phyloP scores from a whole-genome alignment of 2,888 invertebrate genomes.

The Ormyrus thymus region DNA sequence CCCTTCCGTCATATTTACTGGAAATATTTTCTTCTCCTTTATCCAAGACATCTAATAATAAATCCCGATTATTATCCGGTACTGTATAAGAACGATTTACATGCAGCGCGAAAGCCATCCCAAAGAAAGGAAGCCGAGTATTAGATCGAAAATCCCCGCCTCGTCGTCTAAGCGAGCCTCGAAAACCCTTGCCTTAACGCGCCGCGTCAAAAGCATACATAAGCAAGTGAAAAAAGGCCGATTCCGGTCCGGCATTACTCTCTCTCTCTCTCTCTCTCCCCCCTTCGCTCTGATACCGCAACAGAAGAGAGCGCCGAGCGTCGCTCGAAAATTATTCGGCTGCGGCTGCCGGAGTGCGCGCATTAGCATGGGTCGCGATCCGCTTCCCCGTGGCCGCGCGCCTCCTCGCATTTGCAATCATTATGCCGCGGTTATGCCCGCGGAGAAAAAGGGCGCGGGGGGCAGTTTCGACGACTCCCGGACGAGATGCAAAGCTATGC shows the following conservation, averaged over 20 bases:
- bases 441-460: constrained; percentile 1
- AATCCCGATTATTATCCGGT: no score
- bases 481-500: constrained; percentile 53
- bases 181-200: neutral
- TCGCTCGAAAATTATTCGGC: constrained; percentile 8
- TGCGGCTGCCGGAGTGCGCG: neutral
- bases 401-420: constrained; percentile 46
- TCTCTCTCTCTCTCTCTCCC: no score
- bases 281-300: no score
- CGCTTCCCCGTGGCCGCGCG: neutral
- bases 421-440: constrained; percentile 31
- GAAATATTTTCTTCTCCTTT: no score
- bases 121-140: no score
- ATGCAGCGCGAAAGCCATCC: no score
- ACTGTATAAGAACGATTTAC: no score
- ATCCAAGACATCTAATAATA: no score
- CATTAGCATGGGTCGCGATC: constrained; percentile 40
- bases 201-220: constrained; percentile 12
- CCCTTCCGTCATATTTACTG: no score
- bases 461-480: constrained; percentile 29
- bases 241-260: constrained; percentile 24
- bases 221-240: constrained; percentile 45
- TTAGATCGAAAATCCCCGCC: no score
- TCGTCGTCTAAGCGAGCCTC: no score
- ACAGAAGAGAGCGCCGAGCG: neutral